Base-by-base conservation (phyloP, 2,888 invertebrate genomes). In the Tipula lateralis region DNA sequence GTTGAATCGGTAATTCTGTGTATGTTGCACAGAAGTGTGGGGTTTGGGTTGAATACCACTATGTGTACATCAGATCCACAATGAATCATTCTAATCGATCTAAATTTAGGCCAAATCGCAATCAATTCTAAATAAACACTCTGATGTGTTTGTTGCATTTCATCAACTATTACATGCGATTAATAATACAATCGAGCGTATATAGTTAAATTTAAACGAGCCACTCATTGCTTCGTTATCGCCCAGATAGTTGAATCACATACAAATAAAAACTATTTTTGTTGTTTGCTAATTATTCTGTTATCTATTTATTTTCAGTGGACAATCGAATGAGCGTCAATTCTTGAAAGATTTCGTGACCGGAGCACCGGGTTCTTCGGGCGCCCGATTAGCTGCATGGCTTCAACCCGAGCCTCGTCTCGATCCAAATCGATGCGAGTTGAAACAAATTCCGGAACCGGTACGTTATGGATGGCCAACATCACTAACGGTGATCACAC, bases 321-420 rank as follows among this genome's bases (percentile, higher is more conserved):
- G 93, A 86, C 95, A 96, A 88, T 97, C 97, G 30, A 97, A 97
- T 89, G 98, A 98, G 89, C 93, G 97, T 5, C 94, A 97, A 86
- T 99, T 99, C 89, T 93, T 99, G 84, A 94, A 96, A 85, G 98
- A 99, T 89, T 96, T 99, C 89, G 97, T 99, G 84, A 93, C 94
- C 36, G 96, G 97, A 85, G 94, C 94, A 0, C 93, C 95, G 24
- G 96, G 95, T 9, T 93, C 94, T 0, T 96, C 97, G 1, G 99
- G 99, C 0, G 98, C 97, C 3, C 93, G 98, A 84, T 91, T 99
- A 86, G 98, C 98, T 0, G 94, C 96, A 88, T 99, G 99, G 98
- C 91, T 99, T 85, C 97, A 98, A 88, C 97, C 98, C 0, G 96
- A 97, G 87, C 94, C 98, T 30, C 95, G 96, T 86, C 95, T 98